Conservation (phyloP, 2,888 invertebrate species). For the Latheticus oryzae region DNA sequence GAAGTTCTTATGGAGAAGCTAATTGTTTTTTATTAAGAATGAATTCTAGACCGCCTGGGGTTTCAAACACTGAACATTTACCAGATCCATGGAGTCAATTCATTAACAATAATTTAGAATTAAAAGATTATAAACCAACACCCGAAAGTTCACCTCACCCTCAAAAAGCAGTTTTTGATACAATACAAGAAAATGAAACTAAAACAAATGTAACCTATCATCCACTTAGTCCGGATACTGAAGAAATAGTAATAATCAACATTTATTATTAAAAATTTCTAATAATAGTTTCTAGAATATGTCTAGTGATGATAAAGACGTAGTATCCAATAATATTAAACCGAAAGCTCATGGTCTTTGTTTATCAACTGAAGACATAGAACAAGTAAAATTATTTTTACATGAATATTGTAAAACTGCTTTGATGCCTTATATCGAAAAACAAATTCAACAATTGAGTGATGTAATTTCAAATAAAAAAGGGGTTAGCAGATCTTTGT, state of each 20-base stretch:
- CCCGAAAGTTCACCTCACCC: conserved; percentile 57
- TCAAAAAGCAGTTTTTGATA: conserved; percentile 63
- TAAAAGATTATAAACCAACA: conserved; percentile 49
- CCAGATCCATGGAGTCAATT: conserved; percentile 90
- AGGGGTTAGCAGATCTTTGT: conserved; percentile 90
- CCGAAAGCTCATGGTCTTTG: conserved; percentile 77
- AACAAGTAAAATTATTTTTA: conserved; percentile 84
- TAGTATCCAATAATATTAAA: conserved; percentile 43
- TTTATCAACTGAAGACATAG: conserved; percentile 85
- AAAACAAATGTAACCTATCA: conserved; percentile 68
- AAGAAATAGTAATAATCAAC: conserved; percentile 58
- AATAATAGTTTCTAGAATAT: conserved; percentile 49
- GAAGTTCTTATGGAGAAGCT: conserved; percentile 86
- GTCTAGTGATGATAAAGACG: conserved; percentile 50
- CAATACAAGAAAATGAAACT: conserved; percentile 66
- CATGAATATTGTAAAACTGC: conserved; percentile 89
- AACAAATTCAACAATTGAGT: conserved; percentile 82
- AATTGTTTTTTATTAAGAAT: conserved; percentile 91
- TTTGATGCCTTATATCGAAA: conserved; percentile 91
- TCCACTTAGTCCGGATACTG: conserved; percentile 80
- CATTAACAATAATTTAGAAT: conserved; percentile 69
- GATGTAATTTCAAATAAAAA: conserved; percentile 88
- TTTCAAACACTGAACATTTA: conserved; percentile 68
- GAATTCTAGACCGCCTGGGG: conserved; percentile 80
- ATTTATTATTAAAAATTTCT: too few species aligned